A percentile compares a stretch with the other conserved stretches of the same genome.
phyloP scores from a whole-genome alignment of 2,113 vertebrate species.

The Myrmecobius fasciatus region DNA sequence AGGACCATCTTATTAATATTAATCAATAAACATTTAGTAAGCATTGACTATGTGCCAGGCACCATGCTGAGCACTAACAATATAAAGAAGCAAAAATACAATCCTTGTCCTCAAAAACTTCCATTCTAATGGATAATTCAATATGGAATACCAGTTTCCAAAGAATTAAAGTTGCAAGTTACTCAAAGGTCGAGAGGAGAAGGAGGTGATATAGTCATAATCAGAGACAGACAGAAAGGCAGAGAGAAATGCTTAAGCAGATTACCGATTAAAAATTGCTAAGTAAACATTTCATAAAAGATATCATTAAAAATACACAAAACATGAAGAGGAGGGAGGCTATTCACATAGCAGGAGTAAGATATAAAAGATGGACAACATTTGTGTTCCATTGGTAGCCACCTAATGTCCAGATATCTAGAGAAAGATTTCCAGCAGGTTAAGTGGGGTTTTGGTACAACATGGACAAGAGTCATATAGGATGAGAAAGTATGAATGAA shows the following conservation, averaged over 20 bases:
- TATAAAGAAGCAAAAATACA: not conserved
- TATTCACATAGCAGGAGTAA: not conserved
- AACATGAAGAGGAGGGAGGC: not conserved
- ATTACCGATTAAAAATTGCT: not conserved
- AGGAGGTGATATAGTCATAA: not conserved
- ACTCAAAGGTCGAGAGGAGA: not conserved
- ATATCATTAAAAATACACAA: not conserved
- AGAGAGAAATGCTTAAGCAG: not conserved
- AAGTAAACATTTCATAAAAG: not conserved
- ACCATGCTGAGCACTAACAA: not conserved
- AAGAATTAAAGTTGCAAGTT: not conserved
- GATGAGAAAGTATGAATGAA: not conserved
- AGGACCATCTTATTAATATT: not conserved
- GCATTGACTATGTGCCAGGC: not conserved
- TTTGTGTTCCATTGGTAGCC: not conserved
- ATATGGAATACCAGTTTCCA: not conserved
- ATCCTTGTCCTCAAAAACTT: not conserved
- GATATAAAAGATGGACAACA: not conserved
- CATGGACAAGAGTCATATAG: not conserved
- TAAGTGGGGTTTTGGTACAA: not conserved
- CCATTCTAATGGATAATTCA: not conserved
- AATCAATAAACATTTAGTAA: not conserved
- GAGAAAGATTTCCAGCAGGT: not conserved
- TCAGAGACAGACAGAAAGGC: no score
- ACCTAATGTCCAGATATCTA: not conserved